Percentiles rank a stretch among this genome's conserved stretches.
These are phyloP conservation scores for Thymelicus sylvestris DNA, from an alignment of 2,888 invertebrate genomes.

Conservation along the genomic window DNA sequence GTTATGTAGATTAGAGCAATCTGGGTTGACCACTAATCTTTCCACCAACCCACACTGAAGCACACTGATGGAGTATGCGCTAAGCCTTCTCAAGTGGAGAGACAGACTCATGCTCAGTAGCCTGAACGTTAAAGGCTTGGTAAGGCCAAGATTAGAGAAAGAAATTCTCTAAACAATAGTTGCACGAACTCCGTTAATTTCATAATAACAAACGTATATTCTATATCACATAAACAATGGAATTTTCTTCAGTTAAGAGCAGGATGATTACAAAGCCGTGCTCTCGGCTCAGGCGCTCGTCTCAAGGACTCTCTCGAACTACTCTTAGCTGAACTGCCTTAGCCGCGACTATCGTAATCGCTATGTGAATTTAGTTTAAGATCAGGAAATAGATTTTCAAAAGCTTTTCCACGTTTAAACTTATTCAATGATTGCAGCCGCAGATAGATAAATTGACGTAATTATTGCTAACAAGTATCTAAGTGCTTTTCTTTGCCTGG, in stretches of 20 bases:
- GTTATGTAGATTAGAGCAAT: too few species aligned
- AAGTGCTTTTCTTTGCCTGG: too few species aligned
- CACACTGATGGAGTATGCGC: too few species aligned
- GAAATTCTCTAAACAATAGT: not conserved
- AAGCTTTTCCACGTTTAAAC: slow-evolving; percentile 15
- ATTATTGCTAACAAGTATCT: too few species aligned
- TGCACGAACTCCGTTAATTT: not conserved
- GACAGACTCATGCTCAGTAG: too few species aligned
- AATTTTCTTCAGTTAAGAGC: slow-evolving; percentile 40
- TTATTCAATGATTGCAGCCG: not conserved
- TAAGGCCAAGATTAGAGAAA: too few species aligned
- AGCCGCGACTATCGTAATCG: slow-evolving; percentile 16
- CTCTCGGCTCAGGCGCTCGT: slow-evolving; percentile 70
- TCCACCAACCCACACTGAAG: too few species aligned
- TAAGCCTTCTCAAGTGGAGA: too few species aligned
- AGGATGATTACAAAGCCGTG: slow-evolving; percentile 58
- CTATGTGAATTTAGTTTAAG: slow-evolving; percentile 23
- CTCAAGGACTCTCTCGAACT: slow-evolving; percentile 73
- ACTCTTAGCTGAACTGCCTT: slow-evolving; percentile 49
- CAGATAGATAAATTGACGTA: not conserved
- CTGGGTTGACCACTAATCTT: too few species aligned
- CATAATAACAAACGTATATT: not conserved
- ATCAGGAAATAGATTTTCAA: slow-evolving; percentile 16
- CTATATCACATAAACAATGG: slow-evolving; percentile 13
- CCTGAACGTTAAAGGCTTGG: too few species aligned